Base-by-base conservation (phyloP, 2,888 invertebrate genomes). In the Rotaria sp. region DNA sequence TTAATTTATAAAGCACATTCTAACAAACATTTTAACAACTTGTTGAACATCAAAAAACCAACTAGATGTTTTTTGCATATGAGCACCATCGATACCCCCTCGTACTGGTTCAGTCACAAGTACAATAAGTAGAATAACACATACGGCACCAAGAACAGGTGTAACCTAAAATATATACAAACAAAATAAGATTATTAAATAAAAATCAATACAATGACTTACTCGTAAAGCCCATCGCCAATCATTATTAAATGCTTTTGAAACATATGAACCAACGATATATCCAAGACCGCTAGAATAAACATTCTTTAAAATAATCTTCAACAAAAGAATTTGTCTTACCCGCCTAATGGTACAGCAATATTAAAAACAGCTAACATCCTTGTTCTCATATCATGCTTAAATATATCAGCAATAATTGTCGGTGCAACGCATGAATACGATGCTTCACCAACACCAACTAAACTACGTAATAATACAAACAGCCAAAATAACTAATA, bases 371-470 rank as follows among this genome's bases (percentile, higher is more conserved):
- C 90, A 59, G 97, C 96, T 89, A 99, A 93, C 95, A 97, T 96
- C 92, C 94, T 95, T 4, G 97, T 96, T 87, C 99, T 93, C 88
- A 94, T 92, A 89, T 95, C 94, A 89, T 94, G 94, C 50, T 89
- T 88, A 92, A 97, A 99, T 88, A 98, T 92, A 92, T 99, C 99
- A 88, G 97, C 97, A 89, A 99, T 96, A 89, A 99, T 95, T 84
- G 99, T 98, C 0, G 99, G 99, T 0, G 99, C 98, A 88, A 99
- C 97, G 8, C 98, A 98, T 26, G 97, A 97, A 91, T 99, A 99
- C 87, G 97, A 97, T 3, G 99, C 99, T 92, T 99, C 99, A 84
- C 99, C 99, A 88, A 99, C 94, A 48, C 99, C 99, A 84, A 99
- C 98, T 89, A 97, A 91, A 0, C 95, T 95, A 87, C 99, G 94